Conservation (phyloP, 2,797 vertebrate species). For the Lithobates pipiens region DNA sequence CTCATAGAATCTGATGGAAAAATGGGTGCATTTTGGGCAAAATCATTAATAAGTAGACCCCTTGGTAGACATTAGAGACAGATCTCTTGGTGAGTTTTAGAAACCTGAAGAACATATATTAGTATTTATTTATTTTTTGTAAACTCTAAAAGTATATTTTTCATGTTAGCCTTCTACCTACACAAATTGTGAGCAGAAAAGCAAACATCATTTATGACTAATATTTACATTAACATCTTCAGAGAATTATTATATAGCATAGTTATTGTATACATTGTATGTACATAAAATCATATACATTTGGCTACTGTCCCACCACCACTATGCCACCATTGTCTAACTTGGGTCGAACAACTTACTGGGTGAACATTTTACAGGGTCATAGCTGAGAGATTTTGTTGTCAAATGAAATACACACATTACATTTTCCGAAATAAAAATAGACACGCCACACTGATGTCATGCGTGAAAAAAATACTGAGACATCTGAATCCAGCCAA, state of each 20-base stretch:
- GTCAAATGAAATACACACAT: slow-evolving; percentile 31
- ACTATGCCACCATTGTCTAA: slow-evolving; percentile 23
- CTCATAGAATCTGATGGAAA: too few species aligned
- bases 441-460: slow-evolving; percentile 41
- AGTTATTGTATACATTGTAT: too few species aligned
- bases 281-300: neutral
- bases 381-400: slow-evolving; percentile 25
- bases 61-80: too few species aligned
- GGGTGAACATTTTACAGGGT: neutral
- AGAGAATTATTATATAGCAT: too few species aligned
- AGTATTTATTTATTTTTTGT: too few species aligned
- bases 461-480: slow-evolving; percentile 28
- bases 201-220: neutral
- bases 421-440: slow-evolving; percentile 50
- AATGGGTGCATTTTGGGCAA: too few species aligned
- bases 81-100: too few species aligned
- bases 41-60: too few species aligned
- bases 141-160: too few species aligned
- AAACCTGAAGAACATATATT: too few species aligned
- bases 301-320: neutral
- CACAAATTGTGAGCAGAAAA: too few species aligned
- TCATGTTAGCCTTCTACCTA: too few species aligned
- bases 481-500: slow-evolving; percentile 26
- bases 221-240: neutral
- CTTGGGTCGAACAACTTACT: slow-evolving; percentile 13